These are phyloP conservation scores for Drosophila multiciliata DNA, from an alignment of 2,888 invertebrate genomes.

Conservation along the genomic window DNA sequence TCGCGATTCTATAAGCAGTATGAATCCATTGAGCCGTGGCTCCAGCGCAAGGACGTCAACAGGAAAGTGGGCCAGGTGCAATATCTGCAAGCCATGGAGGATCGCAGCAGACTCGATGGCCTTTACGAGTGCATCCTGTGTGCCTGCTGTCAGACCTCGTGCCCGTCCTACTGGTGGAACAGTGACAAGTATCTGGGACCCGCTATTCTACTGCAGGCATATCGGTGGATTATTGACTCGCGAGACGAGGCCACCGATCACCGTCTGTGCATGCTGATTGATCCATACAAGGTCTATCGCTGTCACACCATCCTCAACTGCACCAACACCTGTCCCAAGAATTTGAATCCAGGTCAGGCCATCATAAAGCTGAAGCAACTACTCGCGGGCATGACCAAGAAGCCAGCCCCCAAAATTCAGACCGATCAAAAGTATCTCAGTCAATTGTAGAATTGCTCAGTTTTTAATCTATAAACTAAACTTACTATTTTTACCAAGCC, in stretches of 20 bases:
- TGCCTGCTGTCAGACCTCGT: conserved; percentile 98
- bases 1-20: conserved; percentile 98
- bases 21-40: conserved; percentile 96
- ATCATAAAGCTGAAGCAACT: conserved; percentile 98
- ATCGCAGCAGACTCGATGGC: conserved; percentile 96
- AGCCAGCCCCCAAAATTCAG: conserved; percentile 90
- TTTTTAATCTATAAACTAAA: background rate
- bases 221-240: conserved; percentile 98
- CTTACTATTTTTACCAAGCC: background rate
- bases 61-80: conserved; percentile 89
- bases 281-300: conserved; percentile 95
- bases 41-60: conserved; percentile 87
- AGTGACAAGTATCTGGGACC: conserved; percentile 98
- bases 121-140: conserved; percentile 98
- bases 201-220: conserved; percentile 98
- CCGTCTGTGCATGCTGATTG: conserved; percentile 91
- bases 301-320: conserved; percentile 99
- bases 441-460: background rate
- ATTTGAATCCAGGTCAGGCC: conserved; percentile 96
- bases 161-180: conserved; percentile 99
- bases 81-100: conserved; percentile 94
- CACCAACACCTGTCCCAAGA: conserved; percentile 97
- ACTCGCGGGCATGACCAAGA: conserved; percentile 91
- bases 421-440: conserved; percentile 86
- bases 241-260: conserved; percentile 92